Conservation (phyloP, 2,113 vertebrate genomes). For the Salvelinus alpinus region DNA sequence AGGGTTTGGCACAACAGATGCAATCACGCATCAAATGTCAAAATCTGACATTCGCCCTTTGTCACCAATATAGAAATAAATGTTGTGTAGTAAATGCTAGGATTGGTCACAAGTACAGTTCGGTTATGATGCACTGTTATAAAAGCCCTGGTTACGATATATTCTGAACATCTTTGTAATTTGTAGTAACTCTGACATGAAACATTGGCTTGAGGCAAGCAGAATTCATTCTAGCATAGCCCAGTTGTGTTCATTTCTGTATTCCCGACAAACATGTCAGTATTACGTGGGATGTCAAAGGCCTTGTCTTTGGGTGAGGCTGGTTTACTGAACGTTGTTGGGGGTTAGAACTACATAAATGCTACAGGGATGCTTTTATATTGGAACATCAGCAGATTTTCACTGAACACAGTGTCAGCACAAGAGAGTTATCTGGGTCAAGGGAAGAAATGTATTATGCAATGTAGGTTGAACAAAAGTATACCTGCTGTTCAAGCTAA, state of each 20-base stretch:
- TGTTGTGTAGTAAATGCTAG: neutral
- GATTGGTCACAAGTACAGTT: neutral
- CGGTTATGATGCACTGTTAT: neutral
- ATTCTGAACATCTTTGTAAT: neutral
- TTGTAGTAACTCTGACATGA: neutral
- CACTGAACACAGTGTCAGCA: neutral
- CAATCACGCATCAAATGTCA: neutral
- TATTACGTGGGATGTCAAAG: neutral
- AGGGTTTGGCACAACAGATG: neutral
- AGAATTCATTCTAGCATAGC: neutral
- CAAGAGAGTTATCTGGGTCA: neutral
- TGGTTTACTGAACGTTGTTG: neutral
- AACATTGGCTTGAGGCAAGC: neutral
- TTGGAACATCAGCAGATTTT: neutral
- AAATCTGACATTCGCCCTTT: neutral
- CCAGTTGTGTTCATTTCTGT: neutral
- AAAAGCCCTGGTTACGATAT: neutral
- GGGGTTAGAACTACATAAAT: neutral
- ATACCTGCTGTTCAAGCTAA: neutral
- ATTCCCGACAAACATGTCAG: neutral
- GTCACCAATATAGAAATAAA: neutral
- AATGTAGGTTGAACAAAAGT: neutral
- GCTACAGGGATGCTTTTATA: constrained; percentile 3
- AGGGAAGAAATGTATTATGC: neutral
- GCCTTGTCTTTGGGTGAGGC: neutral